Base-by-base conservation (phyloP, 2,888 invertebrate species). In the Lampropteryx suffumata region DNA sequence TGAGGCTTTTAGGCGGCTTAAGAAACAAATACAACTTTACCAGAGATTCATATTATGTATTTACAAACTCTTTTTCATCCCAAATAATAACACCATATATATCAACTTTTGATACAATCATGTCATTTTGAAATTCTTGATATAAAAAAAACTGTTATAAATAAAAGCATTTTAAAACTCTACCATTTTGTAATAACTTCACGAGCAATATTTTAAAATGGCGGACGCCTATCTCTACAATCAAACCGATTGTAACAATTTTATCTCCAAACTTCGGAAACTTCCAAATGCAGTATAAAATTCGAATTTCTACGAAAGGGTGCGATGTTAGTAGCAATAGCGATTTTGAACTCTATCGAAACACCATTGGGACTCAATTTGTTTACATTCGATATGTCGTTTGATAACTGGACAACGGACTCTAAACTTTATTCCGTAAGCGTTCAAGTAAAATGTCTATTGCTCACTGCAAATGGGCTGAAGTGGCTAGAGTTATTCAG, bases 171-270 rank as follows among this genome's bases (percentile, higher is more conserved):
- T 2, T 17, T 41, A 24, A 32, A 24, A 24, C 1, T 29, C 14
- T 26, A 24, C 36, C 36, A 36, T 49, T 41, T 41, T 41, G 17
- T 17, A 27, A 43, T 17, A 40, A 47, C 27, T 34, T 52, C 43
- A 46, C 32, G 37, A 35, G 44, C 54, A 60, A 62, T 67, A 45
- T 28, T 55, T 67, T 63, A 68, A 65, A 63, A 70, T 65, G 69
- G 64, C 57, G 44, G 33, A 41, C 39, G 45, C 44, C 59, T 59
- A 64, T 62, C 42, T 41, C 57, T 64, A 64, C 55, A 55, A 58
- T 55, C 56, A 50, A 52, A 56, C 46, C 50, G 39, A 49, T 56
- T 55, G 50, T 58, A 54, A 57, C 57, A 60, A 61, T 53, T 64
- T 68, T 65, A 62, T 62, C 66, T 63, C 49, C 51, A 44, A 48